Evolutionary conservation across 1,140 invertebrate species (phyloP), one percentile per base, ranked within the genome.

Genomic region (Drosophila saltans): DNA sequence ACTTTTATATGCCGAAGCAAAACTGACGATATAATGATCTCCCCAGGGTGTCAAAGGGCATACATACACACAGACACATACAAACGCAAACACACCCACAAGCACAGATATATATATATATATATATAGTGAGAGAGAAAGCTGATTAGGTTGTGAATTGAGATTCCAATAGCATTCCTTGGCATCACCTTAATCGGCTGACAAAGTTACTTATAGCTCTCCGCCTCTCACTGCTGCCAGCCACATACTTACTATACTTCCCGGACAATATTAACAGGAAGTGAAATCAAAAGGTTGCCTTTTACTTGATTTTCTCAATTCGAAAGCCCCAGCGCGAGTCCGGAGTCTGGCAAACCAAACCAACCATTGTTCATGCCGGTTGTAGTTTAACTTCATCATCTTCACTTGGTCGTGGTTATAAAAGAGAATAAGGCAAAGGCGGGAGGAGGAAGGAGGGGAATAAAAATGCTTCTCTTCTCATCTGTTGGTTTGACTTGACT

Each of bases 201-300:
- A 81, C 84, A 89, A 89, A 89, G 84, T 89, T 89, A 82, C 84
- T 89, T 89, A 89, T 88, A 83, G 66, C 69, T 82, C 69, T 26
- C 36, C 60, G 40, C 9, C 40, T 43, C 26, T 26, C n/a, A 56
- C 30, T 24, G 11, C 67, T 61, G 60, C 56, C 59, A 28, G 60
- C 56, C 59, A 28, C 45, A 57, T 61, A 21, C 43, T 48, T 48
- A 52, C 45, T 52, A 52, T 52, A 36, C 64, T 48, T 71, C 36
- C 61, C 66, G 69, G 71, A 71, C 72, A 89, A 89, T 89, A 89
- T 89, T 89, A 89, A 89, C 84, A 89, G 84, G 84, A 89, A 89
- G 81, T 89, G 80, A 89, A 89, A 89, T 89, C 85, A 89, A 89
- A 89, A 89, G 84, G 84, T 81, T 89, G 84, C 69, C 84, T 83